Evolutionary conservation across 2,888 invertebrate genomes (phyloP).

Genomic region (Thumatha senex): DNA sequence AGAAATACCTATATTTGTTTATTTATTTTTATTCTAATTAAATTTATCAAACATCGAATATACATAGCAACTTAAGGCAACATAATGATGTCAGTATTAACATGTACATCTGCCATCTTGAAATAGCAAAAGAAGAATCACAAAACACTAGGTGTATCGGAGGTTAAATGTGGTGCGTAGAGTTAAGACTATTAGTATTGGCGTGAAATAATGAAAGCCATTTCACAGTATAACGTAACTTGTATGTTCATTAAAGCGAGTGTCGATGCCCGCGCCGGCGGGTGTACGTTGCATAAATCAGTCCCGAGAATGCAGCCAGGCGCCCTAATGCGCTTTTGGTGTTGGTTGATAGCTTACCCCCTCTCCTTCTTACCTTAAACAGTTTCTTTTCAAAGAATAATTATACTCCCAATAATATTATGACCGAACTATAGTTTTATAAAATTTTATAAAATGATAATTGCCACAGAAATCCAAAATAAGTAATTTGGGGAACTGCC

Average conservation of each 20-base stretch:
- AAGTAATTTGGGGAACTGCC: background rate
- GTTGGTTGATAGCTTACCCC: slow-evolving; percentile 73
- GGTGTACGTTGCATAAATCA: slow-evolving; percentile 79
- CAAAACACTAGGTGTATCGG: slow-evolving; percentile 37
- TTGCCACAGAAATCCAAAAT: slow-evolving; percentile 19
- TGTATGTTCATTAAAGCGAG: slow-evolving; percentile 76
- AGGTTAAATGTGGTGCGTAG: slow-evolving; percentile 47
- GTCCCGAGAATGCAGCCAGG: slow-evolving; percentile 69
- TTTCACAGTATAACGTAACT: slow-evolving; percentile 72
- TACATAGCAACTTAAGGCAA: background rate
- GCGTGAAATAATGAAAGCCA: slow-evolving; percentile 75
- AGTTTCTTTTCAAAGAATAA: slow-evolving; percentile 40
- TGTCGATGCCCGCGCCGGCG: slow-evolving; percentile 71
- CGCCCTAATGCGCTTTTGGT: slow-evolving; percentile 81
- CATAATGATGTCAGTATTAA: background rate
- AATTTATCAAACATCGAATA: too few species aligned
- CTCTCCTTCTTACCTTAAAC: slow-evolving; percentile 44
- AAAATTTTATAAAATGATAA: slow-evolving; percentile 30
- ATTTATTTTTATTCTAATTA: too few species aligned
- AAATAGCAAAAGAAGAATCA: slow-evolving; percentile 24
- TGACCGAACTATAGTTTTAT: too few species aligned
- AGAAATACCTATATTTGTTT: too few species aligned
- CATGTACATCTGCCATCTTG: slow-evolving; percentile 11
- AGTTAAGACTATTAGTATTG: slow-evolving; percentile 66
- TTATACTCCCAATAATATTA: slow-evolving; percentile 33